Percentiles rank a stretch among this genome's conserved stretches.
These are phyloP conservation scores for Ibidorhyncha struthersii DNA, from an alignment of 2,113 vertebrate genomes.

Conservation along the genomic window DNA sequence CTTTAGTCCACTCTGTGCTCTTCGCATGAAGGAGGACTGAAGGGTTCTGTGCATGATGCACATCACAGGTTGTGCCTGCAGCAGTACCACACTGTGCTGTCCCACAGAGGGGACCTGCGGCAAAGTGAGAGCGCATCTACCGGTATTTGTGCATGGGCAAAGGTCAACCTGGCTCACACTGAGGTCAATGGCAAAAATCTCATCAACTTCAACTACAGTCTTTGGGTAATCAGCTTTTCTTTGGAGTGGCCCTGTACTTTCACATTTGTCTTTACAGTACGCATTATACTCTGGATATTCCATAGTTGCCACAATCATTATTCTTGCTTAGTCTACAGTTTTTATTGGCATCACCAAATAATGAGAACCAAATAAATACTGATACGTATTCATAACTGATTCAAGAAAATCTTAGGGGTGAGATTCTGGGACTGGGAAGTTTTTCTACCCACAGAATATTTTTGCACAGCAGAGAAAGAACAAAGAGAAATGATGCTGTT, in stretches of 20 bases:
- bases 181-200: not conserved
- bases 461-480: not conserved
- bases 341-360: not conserved
- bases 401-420: not conserved
- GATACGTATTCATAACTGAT: not conserved
- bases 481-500: not conserved
- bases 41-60: rapidly evolving
- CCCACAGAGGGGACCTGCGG: not conserved
- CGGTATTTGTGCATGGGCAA: not conserved
- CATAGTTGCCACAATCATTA: not conserved
- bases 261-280: not conserved
- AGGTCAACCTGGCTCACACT: not conserved
- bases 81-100: rapidly evolving
- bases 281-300: not conserved
- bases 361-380: not conserved
- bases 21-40: not conserved
- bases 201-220: not conserved
- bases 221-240: not conserved
- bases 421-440: not conserved
- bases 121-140: not conserved
- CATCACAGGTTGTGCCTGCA: not conserved
- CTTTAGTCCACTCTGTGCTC: rapidly evolving
- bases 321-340: not conserved
- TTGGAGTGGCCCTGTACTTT: not conserved
- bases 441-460: not conserved